Evolutionary conservation across 2,888 invertebrate genomes (phyloP).

Genomic region (Trichopria drosophilae): DNA sequence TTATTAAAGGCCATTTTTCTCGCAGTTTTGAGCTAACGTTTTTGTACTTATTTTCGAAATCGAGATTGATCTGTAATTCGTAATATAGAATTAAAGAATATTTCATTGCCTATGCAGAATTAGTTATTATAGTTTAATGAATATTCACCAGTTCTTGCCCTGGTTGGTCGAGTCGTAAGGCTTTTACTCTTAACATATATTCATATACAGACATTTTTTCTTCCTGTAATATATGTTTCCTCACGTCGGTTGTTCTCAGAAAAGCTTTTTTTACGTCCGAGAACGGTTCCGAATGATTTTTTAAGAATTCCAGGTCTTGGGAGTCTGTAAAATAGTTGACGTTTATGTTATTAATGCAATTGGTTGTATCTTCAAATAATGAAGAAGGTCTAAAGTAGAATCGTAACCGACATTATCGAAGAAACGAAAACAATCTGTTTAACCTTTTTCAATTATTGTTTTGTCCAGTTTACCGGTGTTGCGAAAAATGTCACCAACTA

Average conservation of each 20-base stretch:
- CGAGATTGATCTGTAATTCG: neutral
- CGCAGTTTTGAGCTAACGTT: neutral
- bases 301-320: constrained; percentile 3
- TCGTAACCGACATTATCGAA: too few species aligned
- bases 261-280: neutral
- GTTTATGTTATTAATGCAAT: too few species aligned
- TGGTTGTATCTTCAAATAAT: too few species aligned
- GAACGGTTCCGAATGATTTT: constrained; percentile 7
- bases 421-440: too few species aligned
- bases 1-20: neutral
- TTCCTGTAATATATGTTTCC: neutral
- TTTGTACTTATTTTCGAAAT: neutral
- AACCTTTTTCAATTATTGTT: too few species aligned
- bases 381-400: too few species aligned
- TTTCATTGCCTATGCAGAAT: neutral
- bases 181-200: constrained; percentile 1
- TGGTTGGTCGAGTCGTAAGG: neutral
- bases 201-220: neutral
- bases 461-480: too few species aligned
- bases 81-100: neutral
- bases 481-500: too few species aligned
- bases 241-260: neutral
- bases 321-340: constrained; percentile 5
- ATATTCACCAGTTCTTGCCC: neutral
- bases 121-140: neutral